Percentiles rank a stretch among this genome's conserved stretches.
Conservation (phyloP, 1,140 invertebrate species). For the Sweltsa coloradensis region DNA sequence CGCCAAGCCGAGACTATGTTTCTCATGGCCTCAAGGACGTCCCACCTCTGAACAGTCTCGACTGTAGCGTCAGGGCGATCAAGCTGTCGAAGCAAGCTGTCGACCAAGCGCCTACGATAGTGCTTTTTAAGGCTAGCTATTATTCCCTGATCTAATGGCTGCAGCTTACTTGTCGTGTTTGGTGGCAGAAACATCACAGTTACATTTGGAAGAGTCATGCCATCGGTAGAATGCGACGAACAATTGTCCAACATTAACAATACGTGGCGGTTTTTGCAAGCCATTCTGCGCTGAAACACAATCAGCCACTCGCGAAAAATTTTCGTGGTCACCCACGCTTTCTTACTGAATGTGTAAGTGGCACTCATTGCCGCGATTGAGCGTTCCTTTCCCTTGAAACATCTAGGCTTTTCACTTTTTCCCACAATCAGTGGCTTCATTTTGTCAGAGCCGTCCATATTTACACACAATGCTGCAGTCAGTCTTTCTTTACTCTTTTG, state of each 20-base stretch:
- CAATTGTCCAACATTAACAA: slow-evolving; percentile 18
- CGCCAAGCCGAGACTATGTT: slow-evolving; percentile 20
- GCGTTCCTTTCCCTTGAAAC: no score
- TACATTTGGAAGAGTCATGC: slow-evolving; percentile 6
- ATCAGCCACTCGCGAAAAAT: slow-evolving; percentile 23
- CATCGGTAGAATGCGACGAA: slow-evolving; percentile 14
- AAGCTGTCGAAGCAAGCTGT: slow-evolving; percentile 17
- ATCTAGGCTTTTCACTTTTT: slow-evolving; percentile 31
- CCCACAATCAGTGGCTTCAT: slow-evolving; percentile 32
- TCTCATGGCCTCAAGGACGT: slow-evolving; percentile 19
- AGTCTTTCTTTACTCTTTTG: slow-evolving; percentile 33
- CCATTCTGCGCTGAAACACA: slow-evolving; percentile 16
- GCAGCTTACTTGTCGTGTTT: slow-evolving; percentile 8
- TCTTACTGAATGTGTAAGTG: no score
- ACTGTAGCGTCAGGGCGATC: no score
- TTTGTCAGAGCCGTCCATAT: slow-evolving; percentile 32
- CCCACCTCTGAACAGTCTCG: slow-evolving; percentile 4
- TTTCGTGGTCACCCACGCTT: slow-evolving; percentile 35
- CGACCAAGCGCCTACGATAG: slow-evolving; percentile 5
- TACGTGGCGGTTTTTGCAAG: slow-evolving; percentile 14
- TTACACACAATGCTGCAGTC: slow-evolving; percentile 29
- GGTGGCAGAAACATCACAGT: slow-evolving; percentile 6
- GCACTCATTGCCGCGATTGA: no score
- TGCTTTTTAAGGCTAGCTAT: background rate
- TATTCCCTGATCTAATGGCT: slow-evolving; percentile 8